Base-by-base conservation (phyloP, 1,140 invertebrate genomes). In the Nixonia krombeini region DNA sequence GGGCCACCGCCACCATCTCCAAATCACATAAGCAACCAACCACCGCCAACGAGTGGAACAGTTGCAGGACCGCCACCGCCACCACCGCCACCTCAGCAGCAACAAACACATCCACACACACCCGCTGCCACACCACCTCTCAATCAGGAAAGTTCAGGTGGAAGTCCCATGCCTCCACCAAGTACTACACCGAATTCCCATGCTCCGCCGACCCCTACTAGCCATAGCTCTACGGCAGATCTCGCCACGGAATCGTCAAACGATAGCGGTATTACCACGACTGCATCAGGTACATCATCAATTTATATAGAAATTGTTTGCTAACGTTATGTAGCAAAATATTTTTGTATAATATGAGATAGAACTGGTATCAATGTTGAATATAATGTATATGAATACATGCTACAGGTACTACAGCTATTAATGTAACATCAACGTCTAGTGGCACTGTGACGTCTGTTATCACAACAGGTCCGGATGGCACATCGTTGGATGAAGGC, bases 381-480 rank as follows among this genome's bases (percentile, higher is more conserved):
- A 21, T 21, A 6, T 21, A 21, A 21, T 21, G n/a, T n/a, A n/a
- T n/a, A 21, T 21, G 6, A 21, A 21, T 21, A 21, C n/a, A 21
- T 21, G 21, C 21, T 21, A 21, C 78, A 74, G 85, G 84, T 21
- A 79, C 80, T 55, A 73, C 84, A 55, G 72, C 74, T 52, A 83
- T 82, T 52, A 84, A 82, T 47, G 81, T 84, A 8, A 80, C 81
- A 53, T 82, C 86, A 49, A 81, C 86, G 35, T 83, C 86, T 52
- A 84, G 85, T 64, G 88, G 89, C 73, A 90, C 91, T 13, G 92
- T 94, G 52, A 94, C 93, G n/a, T 91, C 91, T 37, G 90, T 95
- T 46, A 91, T 94, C 68, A 94, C 93, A 51, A 95, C 93, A 31
- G 94, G 94, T 15, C 93, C 94, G 1, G 94, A 95, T 86, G 94